Evolutionary conservation across 2,888 invertebrate genomes (phyloP), one percentile per base, ranked within the genome.

Genomic region (Drosophila mimica): DNA sequence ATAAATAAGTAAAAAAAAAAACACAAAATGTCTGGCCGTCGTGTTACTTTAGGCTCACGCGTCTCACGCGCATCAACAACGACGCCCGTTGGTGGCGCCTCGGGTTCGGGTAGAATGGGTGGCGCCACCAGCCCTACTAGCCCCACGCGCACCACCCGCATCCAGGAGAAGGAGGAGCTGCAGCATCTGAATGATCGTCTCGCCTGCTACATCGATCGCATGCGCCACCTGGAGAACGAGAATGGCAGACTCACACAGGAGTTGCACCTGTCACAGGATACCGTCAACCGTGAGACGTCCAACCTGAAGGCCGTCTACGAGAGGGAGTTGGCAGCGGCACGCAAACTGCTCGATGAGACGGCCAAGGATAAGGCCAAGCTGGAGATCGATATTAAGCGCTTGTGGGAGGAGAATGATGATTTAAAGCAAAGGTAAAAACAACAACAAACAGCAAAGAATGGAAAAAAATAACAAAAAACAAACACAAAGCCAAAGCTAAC

Each of bases 161-260:
- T 98, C 25, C 97, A 98, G 93, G 99, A 99, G 93, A 99, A 99
- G 94, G 96, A 96, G 90, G 97, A 98, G 88, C 94, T 99, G 80
- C 97, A 97, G 92, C 97, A 97, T 93, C 95, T 99, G 62, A 99
- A 99, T 93, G 99, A 99, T 93, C 97, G 99, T 68, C 94, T 99
- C 76, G 99, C 99, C 13, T 96, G 96, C 69, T 99, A 99, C 92
- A 99, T 99, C 91, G 99, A 99, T 91, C 96, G 96, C 91, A 98
- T 99, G 66, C 96, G 99, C 67, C 96, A 96, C 91, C 94, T 99
- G 89, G 99, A 99, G 94, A 94, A 95, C 72, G 99, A 99, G 93
- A 99, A 99, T 93, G 96, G 95, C 48, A 95, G 97, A 7, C 94
- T 99, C 59, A 96, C 96, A 63, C 95, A 97, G 81, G 97, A 98